phyloP scores from a whole-genome alignment of 2,113 vertebrate species.

The Prinia subflava region DNA sequence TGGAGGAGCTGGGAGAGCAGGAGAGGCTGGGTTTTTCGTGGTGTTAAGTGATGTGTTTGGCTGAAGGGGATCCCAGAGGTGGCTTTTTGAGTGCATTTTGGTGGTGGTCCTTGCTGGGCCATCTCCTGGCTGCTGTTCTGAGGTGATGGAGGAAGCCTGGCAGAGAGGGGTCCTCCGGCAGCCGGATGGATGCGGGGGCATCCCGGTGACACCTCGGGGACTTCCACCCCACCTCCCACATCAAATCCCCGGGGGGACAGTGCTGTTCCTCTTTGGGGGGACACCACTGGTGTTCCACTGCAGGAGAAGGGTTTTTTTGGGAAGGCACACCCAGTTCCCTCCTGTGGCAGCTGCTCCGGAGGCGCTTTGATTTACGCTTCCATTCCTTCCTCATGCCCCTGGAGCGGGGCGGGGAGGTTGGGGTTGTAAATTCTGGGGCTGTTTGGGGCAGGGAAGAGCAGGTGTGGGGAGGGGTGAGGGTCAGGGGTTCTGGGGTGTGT shows the following conservation, averaged over 20 bases:
- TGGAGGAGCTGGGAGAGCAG: not conserved
- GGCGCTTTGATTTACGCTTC: not conserved
- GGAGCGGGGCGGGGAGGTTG: not conserved
- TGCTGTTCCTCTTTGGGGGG: not conserved
- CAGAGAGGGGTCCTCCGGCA: not conserved
- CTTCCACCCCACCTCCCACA: not conserved
- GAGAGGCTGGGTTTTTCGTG: not conserved
- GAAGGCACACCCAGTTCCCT: accelerated
- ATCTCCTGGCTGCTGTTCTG: not conserved
- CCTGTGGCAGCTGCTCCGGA: accelerated
- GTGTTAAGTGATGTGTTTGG: not conserved
- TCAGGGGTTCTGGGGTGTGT: not conserved
- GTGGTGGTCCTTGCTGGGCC: not conserved
- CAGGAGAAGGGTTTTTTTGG: not conserved
- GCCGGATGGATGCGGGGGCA: not conserved
- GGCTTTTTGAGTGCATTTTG: not conserved
- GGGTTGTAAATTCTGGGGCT: not conserved
- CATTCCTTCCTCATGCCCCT: not conserved
- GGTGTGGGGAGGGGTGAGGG: too few relatives aligned
- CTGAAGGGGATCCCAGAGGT: accelerated
- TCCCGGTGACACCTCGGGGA: accelerated
- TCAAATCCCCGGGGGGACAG: not conserved
- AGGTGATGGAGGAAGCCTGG: not conserved
- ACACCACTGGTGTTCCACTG: accelerated
- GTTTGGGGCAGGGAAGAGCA: not conserved